Evolutionary conservation across 2,888 invertebrate genomes (phyloP).

Genomic region (Tribolium freemani): DNA sequence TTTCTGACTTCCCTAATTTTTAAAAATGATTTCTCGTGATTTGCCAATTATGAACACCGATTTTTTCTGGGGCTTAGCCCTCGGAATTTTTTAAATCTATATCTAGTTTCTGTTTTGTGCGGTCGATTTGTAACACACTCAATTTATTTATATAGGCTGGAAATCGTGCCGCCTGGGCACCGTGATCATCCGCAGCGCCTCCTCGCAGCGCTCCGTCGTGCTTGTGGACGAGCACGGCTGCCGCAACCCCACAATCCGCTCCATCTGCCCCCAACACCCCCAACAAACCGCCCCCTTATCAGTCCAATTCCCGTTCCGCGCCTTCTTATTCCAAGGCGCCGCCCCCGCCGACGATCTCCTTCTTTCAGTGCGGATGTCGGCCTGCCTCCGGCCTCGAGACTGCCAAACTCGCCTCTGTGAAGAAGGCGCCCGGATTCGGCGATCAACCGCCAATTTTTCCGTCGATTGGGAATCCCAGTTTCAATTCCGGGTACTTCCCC

Average conservation of each 20-base stretch:
- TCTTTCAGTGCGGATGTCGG: slow-evolving; percentile 71
- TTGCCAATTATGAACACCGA: too few species aligned
- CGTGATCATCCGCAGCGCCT: slow-evolving; percentile 65
- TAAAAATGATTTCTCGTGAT: too few species aligned
- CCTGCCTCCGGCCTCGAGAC: slow-evolving; percentile 71
- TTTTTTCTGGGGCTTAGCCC: too few species aligned
- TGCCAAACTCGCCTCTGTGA: slow-evolving; percentile 60
- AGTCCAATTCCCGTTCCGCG: slow-evolving; percentile 67
- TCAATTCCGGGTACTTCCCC: slow-evolving; percentile 34
- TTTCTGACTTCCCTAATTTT: too few species aligned
- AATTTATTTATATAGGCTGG: slow-evolving; percentile 65
- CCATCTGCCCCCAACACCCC: slow-evolving; percentile 68
- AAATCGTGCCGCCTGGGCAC: slow-evolving; percentile 71
- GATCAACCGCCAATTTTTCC: not conserved
- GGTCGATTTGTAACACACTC: too few species aligned
- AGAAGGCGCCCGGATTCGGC: not conserved
- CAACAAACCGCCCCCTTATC: slow-evolving; percentile 65
- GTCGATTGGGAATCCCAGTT: slow-evolving; percentile 31
- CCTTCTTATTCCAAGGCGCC: slow-evolving; percentile 75
- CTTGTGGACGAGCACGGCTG: slow-evolving; percentile 69
- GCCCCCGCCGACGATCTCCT: slow-evolving; percentile 72
- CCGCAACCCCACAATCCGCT: slow-evolving; percentile 67
- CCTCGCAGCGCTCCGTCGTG: slow-evolving; percentile 61
- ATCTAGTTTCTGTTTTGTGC: too few species aligned
- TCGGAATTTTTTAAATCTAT: too few species aligned